A percentile compares a stretch with the other conserved stretches of the same genome.
These are phyloP conservation scores for Drosophila grimshawi DNA, from an alignment of 1,140 invertebrate genomes.

Conservation along the genomic window DNA sequence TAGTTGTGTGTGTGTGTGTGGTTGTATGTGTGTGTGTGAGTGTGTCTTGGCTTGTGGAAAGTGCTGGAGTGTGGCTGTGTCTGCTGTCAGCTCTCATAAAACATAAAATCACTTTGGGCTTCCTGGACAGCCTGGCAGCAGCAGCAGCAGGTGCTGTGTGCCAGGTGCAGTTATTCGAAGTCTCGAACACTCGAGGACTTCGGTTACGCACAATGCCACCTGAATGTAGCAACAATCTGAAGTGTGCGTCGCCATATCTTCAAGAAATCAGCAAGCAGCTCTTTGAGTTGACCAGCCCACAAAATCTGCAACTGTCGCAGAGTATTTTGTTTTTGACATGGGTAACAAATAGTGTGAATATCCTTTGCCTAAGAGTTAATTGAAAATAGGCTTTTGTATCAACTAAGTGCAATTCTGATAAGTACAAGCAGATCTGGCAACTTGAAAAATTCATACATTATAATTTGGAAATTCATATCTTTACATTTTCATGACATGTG, in stretches of 20 bases:
- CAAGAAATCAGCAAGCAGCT: constrained; percentile 24
- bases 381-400: constrained; percentile 34
- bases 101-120: constrained; percentile 74
- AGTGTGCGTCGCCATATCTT: constrained; percentile 33
- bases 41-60: constrained; percentile 45
- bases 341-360: constrained; percentile 26
- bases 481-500: too few relatives aligned
- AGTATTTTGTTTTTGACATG: constrained; percentile 51
- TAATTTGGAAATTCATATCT: too few relatives aligned
- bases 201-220: constrained; percentile 29
- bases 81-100: constrained; percentile 79
- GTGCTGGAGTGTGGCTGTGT: constrained; percentile 34
- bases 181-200: not conserved
- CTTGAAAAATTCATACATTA: not conserved
- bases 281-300: constrained; percentile 9
- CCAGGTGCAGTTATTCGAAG: constrained; percentile 34
- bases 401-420: not conserved
- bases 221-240: constrained; percentile 36
- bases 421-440: not conserved
- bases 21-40: constrained; percentile 20
- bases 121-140: constrained; percentile 32
- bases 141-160: not conserved
- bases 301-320: constrained; percentile 24
- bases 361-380: constrained; percentile 24
- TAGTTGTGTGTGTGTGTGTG: constrained; percentile 29